A percentile compares a stretch with the other conserved stretches of the same genome.
phyloP scores from a whole-genome alignment of 64 coral and sea anemone genomes.

The Porites australiensis region DNA sequence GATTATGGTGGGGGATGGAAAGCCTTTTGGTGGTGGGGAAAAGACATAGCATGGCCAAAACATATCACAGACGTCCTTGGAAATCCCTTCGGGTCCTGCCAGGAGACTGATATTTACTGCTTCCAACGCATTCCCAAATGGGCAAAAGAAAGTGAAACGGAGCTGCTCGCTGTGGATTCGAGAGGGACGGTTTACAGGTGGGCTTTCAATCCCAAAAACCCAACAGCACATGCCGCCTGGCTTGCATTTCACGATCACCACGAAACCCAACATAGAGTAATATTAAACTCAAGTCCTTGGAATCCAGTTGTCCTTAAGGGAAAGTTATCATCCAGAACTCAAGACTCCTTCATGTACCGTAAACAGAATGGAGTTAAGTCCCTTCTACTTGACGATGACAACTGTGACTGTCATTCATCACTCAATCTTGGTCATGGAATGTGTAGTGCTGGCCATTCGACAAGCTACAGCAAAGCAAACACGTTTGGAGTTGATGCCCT shows the following conservation, averaged over 20 bases:
- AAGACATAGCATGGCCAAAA: constrained; percentile 56
- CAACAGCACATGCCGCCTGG: constrained; percentile 74
- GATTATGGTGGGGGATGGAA: constrained; percentile 64
- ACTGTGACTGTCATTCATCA: constrained; percentile 31
- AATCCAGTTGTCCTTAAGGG: constrained; percentile 66
- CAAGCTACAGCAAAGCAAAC: background rate
- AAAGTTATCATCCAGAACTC: background rate
- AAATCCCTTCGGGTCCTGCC: constrained; percentile 55
- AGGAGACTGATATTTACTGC: constrained; percentile 54
- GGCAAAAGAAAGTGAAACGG: constrained; percentile 65
- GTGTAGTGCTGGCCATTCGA: constrained; percentile 14
- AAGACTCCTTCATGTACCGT: constrained; percentile 42
- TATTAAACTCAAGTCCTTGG: constrained; percentile 56
- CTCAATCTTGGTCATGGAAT: constrained; percentile 44
- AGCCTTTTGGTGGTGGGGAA: constrained; percentile 81
- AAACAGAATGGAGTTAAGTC: constrained; percentile 36
- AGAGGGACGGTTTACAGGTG: constrained; percentile 79
- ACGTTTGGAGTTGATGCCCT: background rate
- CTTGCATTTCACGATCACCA: constrained; percentile 75
- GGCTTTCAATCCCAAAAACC: constrained; percentile 50
- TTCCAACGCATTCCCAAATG: constrained; percentile 80
- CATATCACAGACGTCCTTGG: constrained; percentile 56
- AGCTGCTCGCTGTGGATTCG: constrained; percentile 60
- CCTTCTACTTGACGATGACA: constrained; percentile 39
- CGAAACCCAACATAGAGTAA: constrained; percentile 14